Base-by-base conservation (phyloP, 2,113 vertebrate species). In the Pavo muticus region DNA sequence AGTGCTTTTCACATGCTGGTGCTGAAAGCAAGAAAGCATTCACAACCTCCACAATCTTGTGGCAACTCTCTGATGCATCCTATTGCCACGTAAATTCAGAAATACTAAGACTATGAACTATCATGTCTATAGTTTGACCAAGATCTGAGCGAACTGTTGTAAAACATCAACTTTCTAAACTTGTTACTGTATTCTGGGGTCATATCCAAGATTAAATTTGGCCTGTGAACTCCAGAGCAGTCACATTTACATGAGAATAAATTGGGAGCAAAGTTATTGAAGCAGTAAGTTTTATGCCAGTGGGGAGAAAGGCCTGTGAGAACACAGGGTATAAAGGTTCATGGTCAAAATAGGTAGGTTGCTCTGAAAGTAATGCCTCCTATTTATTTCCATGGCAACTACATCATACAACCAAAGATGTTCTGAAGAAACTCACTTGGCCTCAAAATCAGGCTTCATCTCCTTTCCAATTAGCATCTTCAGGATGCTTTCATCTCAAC, bases 31-130 rank as follows among this genome's bases (percentile, higher is more conserved):
- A 20, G 8, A 30, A 48, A 54, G 17, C 30, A 44, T 48, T 48
- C 47, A 48, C 20, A 48, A 23, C 19, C 40, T 25, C 39, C 56
- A 37, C 3, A 4, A 20, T 29, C 76, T 15, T 47, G 40, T 2
- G 52, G 39, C 24, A n/a, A 14, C 39, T 60, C 42, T 7, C 19
- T 6, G 1, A 11, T 13, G 40, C 0, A 0, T 54, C 14, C 32
- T 11, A 7, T 7, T n/a, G 5, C 10, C 40, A 17, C 20, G n/a
- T 44, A 85, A 45, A 44, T 6, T 8, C 61, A 84, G 42, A 44
- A 17, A 21, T 2, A 74, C 42, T 27, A 70, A 81, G 14, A 21
- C 40, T 27, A 2, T 4, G 54, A 84, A 6, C 25, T 72, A 8
- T 6, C 21, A 16, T 18, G 60, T 15, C 4, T 21, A 25, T 25